Conservation (phyloP, 2,888 invertebrate species). For the Drosophila falleni region DNA sequence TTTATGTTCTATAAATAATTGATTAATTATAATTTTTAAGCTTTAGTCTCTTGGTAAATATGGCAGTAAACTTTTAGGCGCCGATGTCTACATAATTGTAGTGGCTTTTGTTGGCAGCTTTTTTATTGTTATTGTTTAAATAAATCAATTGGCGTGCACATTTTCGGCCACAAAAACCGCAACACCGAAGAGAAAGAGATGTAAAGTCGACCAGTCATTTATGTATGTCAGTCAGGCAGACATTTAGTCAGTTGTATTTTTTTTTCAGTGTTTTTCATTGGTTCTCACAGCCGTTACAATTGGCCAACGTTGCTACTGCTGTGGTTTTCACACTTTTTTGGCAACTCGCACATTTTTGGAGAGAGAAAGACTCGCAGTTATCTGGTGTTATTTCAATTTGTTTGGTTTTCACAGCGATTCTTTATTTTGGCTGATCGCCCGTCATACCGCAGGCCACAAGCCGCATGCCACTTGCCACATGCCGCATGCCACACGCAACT, state of each 20-base stretch:
- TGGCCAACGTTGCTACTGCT: constrained; percentile 45
- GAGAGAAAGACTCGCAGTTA: constrained; percentile 35
- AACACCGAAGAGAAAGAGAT: constrained; percentile 42
- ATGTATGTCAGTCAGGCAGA: constrained; percentile 50
- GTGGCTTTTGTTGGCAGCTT: constrained; percentile 41
- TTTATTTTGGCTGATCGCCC: constrained; percentile 65
- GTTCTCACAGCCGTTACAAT: constrained; percentile 42
- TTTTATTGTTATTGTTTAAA: constrained; percentile 57
- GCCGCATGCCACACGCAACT: constrained; percentile 15
- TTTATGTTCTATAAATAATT: background rate
- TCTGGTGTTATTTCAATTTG: constrained; percentile 73
- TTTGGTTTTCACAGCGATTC: constrained; percentile 55
- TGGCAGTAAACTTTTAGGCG: constrained; percentile 22
- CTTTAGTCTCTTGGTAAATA: constrained; percentile 13
- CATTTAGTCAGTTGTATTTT: constrained; percentile 49
- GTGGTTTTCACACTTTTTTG: constrained; percentile 76
- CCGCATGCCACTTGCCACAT: constrained; percentile 16
- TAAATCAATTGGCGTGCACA: constrained; percentile 68
- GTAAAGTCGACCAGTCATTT: constrained; percentile 38
- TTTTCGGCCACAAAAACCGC: constrained; percentile 63
- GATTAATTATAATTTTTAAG: constrained; percentile 1
- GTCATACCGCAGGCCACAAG: constrained; percentile 23
- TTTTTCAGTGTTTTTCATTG: constrained; percentile 29
- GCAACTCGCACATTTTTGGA: constrained; percentile 48
- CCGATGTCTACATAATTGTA: constrained; percentile 26